These are phyloP conservation scores for Chrysemys picta DNA, from an alignment of 2,113 vertebrate species.

Conservation along the genomic window DNA sequence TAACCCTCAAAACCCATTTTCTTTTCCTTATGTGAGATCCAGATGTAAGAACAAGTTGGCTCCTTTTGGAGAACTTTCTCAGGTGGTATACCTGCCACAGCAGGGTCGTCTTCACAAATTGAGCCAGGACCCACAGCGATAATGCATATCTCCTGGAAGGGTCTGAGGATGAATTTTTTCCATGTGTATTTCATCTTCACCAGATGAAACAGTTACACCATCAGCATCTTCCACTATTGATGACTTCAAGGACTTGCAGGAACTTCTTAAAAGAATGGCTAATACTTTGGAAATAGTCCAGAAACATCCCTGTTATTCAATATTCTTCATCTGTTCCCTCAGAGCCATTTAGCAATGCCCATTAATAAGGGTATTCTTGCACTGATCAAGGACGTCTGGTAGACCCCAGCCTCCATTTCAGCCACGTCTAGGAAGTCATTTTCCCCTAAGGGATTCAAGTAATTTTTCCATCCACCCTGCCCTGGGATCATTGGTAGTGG, in stretches of 20 bases:
- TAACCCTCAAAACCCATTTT: not conserved
- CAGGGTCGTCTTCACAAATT: not conserved
- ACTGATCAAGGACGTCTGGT: not conserved
- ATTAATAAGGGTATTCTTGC: not conserved
- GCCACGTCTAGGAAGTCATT: not conserved
- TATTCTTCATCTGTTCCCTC: too few relatives aligned
- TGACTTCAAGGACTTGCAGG: too few relatives aligned
- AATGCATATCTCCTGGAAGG: too few relatives aligned
- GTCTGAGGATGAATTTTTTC: too few relatives aligned
- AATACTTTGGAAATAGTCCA: not conserved
- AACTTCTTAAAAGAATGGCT: too few relatives aligned
- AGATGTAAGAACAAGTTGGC: not conserved
- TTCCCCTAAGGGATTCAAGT: not conserved
- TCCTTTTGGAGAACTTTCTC: not conserved
- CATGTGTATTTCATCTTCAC: too few relatives aligned
- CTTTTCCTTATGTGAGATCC: not conserved
- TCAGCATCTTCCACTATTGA: too few relatives aligned
- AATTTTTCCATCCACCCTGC: not conserved
- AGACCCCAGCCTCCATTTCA: not conserved
- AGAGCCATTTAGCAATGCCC: not conserved
- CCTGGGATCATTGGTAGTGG: not conserved
- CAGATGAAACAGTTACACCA: too few relatives aligned
- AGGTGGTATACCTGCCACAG: not conserved
- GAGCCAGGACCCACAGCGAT: too few relatives aligned
- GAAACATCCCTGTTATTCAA: not conserved